A percentile compares a stretch with the other conserved stretches of the same genome.
Evolutionary conservation across 2,888 invertebrate genomes (phyloP).

Genomic region (Gortyna flavago): DNA sequence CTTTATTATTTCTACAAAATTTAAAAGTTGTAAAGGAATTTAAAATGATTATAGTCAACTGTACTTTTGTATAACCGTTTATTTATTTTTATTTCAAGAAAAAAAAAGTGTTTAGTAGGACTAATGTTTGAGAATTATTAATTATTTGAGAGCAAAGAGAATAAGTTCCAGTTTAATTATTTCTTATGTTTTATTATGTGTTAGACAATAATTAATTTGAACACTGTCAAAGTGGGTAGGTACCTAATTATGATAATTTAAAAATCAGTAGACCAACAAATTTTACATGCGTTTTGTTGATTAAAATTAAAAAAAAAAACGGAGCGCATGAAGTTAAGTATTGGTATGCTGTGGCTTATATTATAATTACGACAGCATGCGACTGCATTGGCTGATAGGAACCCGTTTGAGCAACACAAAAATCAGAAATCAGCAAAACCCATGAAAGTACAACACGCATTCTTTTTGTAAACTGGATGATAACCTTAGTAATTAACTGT

Average conservation of each 20-base stretch:
- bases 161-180: neutral
- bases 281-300: neutral
- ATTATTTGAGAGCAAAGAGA: neutral
- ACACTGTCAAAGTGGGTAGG: neutral
- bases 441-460: neutral
- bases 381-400: neutral
- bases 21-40: neutral
- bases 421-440: neutral
- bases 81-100: no score
- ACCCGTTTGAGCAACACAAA: neutral
- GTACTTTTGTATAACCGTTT: neutral
- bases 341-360: neutral
- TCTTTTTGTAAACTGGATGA: neutral
- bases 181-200: neutral
- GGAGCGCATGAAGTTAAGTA: neutral
- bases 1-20: neutral
- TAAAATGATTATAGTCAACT: neutral
- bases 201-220: neutral
- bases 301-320: neutral
- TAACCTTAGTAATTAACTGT: no score
- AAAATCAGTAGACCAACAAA: neutral
- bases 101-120: no score
- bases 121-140: neutral
- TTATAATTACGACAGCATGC: neutral
- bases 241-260: neutral